These are phyloP conservation scores for Calliphora vomitoria DNA, from an alignment of 2,888 invertebrate genomes.

Conservation along the genomic window DNA sequence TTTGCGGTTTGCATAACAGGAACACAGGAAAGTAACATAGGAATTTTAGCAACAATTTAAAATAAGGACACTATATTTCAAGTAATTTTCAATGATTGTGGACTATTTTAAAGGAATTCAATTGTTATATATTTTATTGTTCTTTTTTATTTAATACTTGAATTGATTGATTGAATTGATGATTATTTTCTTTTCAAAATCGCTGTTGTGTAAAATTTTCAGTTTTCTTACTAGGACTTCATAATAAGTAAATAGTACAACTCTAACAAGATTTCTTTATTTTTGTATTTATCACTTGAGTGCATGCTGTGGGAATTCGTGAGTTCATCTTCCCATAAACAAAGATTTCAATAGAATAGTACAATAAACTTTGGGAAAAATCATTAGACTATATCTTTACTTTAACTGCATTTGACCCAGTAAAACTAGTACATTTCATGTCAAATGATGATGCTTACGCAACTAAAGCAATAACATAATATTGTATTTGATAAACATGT, in stretches of 20 bases:
- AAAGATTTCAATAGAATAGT: conserved; percentile 36
- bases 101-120: too few relatives aligned
- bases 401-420: conserved; percentile 24
- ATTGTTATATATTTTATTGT: background rate
- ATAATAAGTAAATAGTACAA: background rate
- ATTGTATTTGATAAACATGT: background rate
- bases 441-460: background rate
- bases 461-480: background rate
- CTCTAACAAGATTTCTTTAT: background rate
- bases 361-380: conserved; percentile 40
- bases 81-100: too few relatives aligned
- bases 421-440: background rate
- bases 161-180: background rate
- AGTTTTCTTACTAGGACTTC: conserved; percentile 38
- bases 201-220: conserved; percentile 51
- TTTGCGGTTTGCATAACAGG: background rate
- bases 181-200: background rate
- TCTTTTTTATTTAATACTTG: background rate
- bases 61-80: background rate
- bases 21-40: background rate
- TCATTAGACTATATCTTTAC: conserved; percentile 50
- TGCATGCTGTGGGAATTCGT: conserved; percentile 66
- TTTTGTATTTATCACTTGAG: conserved; percentile 54
- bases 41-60: background rate
- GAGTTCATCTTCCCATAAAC: conserved; percentile 65